Conservation (phyloP, 1,140 invertebrate genomes). For the Leptoteleia sp. region DNA sequence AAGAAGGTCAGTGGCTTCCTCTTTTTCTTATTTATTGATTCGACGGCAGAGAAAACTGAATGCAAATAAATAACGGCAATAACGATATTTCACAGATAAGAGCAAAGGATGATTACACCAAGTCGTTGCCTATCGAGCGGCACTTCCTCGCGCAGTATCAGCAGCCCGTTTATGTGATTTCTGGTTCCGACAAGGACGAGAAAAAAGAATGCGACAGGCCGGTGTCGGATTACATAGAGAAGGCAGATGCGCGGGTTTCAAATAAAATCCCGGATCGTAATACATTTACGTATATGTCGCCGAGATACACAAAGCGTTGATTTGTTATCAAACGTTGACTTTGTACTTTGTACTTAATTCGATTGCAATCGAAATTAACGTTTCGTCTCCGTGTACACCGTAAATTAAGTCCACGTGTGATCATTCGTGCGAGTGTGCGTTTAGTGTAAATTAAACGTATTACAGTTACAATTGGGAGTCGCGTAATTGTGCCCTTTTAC, state of each 20-base stretch:
- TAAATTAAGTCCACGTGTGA: slow-evolving; percentile 50
- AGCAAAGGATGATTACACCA: slow-evolving; percentile 71
- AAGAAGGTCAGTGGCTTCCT: slow-evolving; percentile 82
- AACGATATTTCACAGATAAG: slow-evolving; percentile 71
- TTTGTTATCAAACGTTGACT: slow-evolving; percentile 19
- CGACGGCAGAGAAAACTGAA: too few species aligned
- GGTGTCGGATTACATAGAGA: slow-evolving; percentile 43
- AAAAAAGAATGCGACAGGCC: slow-evolving; percentile 65
- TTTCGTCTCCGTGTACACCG: slow-evolving; percentile 40
- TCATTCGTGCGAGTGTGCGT: slow-evolving; percentile 21
- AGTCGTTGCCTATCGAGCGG: slow-evolving; percentile 70
- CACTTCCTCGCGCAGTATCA: slow-evolving; percentile 76
- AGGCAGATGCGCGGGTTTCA: slow-evolving; percentile 17
- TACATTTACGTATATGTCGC: slow-evolving; percentile 49
- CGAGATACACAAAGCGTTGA: slow-evolving; percentile 58
- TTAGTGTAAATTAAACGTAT: slow-evolving; percentile 46
- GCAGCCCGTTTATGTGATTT: slow-evolving; percentile 79
- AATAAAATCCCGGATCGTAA: slow-evolving; percentile 43
- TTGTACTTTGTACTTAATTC: slow-evolving; percentile 63
- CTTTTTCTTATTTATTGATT: slow-evolving; percentile 1
- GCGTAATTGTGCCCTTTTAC: slow-evolving; percentile 4
- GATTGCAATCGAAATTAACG: slow-evolving; percentile 59
- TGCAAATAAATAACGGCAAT: slow-evolving; percentile 1
- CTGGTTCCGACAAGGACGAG: slow-evolving; percentile 75
- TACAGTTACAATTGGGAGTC: slow-evolving; percentile 17